These are phyloP conservation scores for Belonocnema kinseyi DNA, from an alignment of 1,140 invertebrate species.

Conservation along the genomic window DNA sequence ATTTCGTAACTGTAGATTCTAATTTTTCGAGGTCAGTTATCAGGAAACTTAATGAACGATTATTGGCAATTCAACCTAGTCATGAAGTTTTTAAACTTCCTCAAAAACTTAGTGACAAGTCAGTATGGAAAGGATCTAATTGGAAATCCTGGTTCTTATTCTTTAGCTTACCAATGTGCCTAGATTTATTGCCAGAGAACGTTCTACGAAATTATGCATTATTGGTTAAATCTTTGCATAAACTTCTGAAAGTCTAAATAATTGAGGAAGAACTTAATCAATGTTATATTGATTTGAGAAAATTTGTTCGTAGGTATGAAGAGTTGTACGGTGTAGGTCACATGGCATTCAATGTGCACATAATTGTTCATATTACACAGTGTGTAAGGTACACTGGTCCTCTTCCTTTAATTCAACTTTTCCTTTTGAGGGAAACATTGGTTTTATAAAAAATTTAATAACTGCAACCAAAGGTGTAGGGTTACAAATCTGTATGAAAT, in stretches of 20 bases:
- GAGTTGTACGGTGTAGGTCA: not conserved
- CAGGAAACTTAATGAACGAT: no score
- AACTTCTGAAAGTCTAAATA: not conserved
- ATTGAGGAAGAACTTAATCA: not conserved
- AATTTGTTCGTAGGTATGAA: not conserved
- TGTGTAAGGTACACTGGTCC: not conserved
- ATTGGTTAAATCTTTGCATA: constrained; percentile 4
- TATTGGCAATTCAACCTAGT: no score
- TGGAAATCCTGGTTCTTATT: not conserved
- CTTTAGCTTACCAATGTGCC: no score
- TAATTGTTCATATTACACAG: not conserved
- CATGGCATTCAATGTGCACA: not conserved
- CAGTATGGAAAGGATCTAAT: not conserved
- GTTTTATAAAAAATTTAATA: not conserved
- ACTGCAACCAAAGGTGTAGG: not conserved
- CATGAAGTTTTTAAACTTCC: no score
- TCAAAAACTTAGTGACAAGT: not conserved
- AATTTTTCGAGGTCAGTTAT: no score
- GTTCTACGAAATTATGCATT: not conserved
- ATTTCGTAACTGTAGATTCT: no score
- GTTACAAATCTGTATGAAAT: not conserved
- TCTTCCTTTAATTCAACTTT: constrained; percentile 1
- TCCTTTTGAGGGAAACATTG: not conserved
- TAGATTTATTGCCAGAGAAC: not conserved
- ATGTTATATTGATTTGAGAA: not conserved